A percentile compares a stretch with the other conserved stretches of the same genome.
Evolutionary conservation across 2,797 vertebrate genomes (phyloP).

Genomic region (Diceros bicornis): DNA sequence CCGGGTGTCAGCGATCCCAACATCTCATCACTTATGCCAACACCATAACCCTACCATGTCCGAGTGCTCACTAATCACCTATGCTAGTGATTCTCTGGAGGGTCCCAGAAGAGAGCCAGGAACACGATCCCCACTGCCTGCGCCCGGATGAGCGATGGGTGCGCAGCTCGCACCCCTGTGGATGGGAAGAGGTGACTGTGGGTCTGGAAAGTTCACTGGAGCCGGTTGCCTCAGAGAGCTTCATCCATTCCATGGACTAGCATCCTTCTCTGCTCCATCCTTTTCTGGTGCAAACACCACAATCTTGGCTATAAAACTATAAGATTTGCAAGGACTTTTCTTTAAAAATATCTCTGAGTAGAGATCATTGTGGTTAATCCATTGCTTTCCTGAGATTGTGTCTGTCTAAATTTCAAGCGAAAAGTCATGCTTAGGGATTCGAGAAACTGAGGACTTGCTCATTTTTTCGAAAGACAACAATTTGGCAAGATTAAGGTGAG

Average conservation of each 20-base stretch:
- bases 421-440: background rate
- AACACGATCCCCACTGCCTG: accelerated
- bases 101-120: background rate
- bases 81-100: accelerated
- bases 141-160: accelerated
- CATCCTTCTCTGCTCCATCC: accelerated
- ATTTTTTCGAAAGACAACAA: background rate
- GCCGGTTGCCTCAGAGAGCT: accelerated
- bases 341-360: background rate
- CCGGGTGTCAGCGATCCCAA: accelerated
- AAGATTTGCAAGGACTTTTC: background rate
- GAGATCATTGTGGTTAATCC: too few species aligned
- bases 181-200: background rate
- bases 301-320: accelerated
- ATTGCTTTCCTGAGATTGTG: background rate
- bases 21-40: too few species aligned
- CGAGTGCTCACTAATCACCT: accelerated
- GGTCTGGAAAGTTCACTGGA: background rate
- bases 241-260: accelerated
- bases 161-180: accelerated
- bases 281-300: accelerated
- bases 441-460: background rate
- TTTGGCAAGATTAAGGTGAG: background rate
- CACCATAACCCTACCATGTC: accelerated
- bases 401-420: background rate